Percentiles rank a stretch among this genome's conserved stretches.
These are phyloP conservation scores for Loripinus fragilis DNA, from an alignment of 2,888 invertebrate genomes.

Conservation along the genomic window DNA sequence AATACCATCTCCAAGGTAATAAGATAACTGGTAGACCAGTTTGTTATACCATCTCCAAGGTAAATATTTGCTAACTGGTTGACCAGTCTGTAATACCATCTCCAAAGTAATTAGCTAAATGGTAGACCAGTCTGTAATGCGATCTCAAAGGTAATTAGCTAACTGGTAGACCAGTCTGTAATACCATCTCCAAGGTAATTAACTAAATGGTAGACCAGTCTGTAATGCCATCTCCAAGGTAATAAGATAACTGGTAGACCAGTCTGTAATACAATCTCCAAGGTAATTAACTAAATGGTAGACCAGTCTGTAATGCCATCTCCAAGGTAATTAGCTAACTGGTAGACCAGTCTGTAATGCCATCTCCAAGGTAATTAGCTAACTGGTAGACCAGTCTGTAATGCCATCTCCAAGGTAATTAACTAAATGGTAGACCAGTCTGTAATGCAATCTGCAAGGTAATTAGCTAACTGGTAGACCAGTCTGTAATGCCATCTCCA, in stretches of 20 bases:
- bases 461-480: too few species aligned
- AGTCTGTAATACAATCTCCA: not conserved
- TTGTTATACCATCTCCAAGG: not conserved
- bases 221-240: not conserved
- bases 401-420: not conserved
- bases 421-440: not conserved
- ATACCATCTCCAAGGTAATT: too few species aligned
- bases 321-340: not conserved
- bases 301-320: not conserved
- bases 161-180: too few species aligned
- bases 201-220: not conserved
- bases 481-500: not conserved
- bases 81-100: too few species aligned
- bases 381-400: not conserved
- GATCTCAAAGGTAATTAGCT: not conserved
- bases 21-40: too few species aligned
- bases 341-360: not conserved
- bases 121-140: slow-evolving; percentile 3
- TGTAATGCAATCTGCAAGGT: not conserved
- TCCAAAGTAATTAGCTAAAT: too few species aligned
- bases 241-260: too few species aligned
- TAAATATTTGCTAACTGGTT: too few species aligned
- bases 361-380: not conserved
- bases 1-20: slow-evolving; percentile 7
- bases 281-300: too few species aligned